These are phyloP conservation scores for Peucedramus taeniatus DNA, from an alignment of 2,113 vertebrate genomes.

Conservation along the genomic window DNA sequence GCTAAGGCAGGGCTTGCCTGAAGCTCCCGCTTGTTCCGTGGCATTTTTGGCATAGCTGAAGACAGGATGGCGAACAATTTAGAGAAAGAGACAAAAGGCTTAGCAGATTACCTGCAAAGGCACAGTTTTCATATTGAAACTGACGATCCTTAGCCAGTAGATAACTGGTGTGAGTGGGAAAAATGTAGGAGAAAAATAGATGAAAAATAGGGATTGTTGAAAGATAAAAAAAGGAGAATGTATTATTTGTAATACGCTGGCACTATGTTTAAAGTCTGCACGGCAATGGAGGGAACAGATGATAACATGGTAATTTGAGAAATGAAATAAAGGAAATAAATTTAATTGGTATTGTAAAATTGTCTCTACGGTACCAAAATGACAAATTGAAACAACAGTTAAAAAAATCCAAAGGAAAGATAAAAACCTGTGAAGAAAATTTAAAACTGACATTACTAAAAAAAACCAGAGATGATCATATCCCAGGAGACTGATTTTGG, in stretches of 20 bases:
- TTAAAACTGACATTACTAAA: background rate
- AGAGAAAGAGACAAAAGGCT: background rate
- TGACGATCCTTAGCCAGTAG: background rate
- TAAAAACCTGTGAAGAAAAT: background rate
- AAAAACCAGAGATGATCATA: background rate
- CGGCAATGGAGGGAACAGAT: background rate
- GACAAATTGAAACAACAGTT: background rate
- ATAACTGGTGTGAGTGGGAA: constrained; percentile 54
- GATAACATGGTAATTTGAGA: background rate
- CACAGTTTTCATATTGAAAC: background rate
- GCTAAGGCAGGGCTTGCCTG: background rate
- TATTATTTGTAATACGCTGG: background rate
- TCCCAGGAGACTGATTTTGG: background rate
- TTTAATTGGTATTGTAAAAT: background rate
- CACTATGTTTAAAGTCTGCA: background rate
- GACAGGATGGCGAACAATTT: background rate
- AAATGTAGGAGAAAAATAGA: background rate
- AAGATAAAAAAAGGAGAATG: background rate
- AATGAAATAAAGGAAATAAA: background rate
- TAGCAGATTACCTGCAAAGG: background rate
- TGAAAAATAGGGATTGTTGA: background rate
- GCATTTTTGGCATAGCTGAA: background rate
- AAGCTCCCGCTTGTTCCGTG: background rate
- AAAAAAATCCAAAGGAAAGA: background rate
- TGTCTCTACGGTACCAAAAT: background rate